phyloP scores from a whole-genome alignment of 2,888 invertebrate species.

The Lysandra coridon region DNA sequence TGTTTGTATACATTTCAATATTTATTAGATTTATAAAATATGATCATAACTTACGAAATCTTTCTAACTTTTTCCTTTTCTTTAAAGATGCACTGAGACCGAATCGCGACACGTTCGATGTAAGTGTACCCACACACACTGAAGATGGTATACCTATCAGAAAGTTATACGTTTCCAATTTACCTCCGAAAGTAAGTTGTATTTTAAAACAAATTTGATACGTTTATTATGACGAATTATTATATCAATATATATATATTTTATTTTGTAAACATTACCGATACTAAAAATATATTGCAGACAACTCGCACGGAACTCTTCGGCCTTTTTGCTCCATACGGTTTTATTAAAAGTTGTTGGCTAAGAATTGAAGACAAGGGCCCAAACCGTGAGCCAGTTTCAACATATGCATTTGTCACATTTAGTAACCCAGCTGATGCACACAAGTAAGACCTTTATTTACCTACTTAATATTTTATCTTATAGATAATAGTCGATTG shows the following conservation, averaged over 20 bases:
- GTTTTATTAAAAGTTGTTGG: slow-evolving; percentile 80
- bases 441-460: slow-evolving; percentile 62
- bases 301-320: slow-evolving; percentile 76
- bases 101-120: slow-evolving; percentile 52
- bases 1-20: slow-evolving; percentile 52
- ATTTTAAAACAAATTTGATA: neutral
- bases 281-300: slow-evolving; percentile 53
- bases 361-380: slow-evolving; percentile 70
- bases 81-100: slow-evolving; percentile 59
- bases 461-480: neutral
- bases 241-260: neutral
- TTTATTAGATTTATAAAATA: slow-evolving; percentile 13
- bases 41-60: neutral
- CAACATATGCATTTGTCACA: slow-evolving; percentile 80
- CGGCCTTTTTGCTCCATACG: slow-evolving; percentile 78
- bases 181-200: slow-evolving; percentile 75
- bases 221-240: neutral
- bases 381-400: slow-evolving; percentile 55
- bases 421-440: slow-evolving; percentile 76
- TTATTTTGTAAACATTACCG: neutral
- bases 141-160: slow-evolving; percentile 81
- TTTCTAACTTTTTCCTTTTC: slow-evolving; percentile 29
- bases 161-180: slow-evolving; percentile 80
- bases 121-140: slow-evolving; percentile 72
- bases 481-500: neutral